Evolutionary conservation across 53 echinoderm and acorn worm genomes (phyloP).

Genomic region (Astropecten irregularis): DNA sequence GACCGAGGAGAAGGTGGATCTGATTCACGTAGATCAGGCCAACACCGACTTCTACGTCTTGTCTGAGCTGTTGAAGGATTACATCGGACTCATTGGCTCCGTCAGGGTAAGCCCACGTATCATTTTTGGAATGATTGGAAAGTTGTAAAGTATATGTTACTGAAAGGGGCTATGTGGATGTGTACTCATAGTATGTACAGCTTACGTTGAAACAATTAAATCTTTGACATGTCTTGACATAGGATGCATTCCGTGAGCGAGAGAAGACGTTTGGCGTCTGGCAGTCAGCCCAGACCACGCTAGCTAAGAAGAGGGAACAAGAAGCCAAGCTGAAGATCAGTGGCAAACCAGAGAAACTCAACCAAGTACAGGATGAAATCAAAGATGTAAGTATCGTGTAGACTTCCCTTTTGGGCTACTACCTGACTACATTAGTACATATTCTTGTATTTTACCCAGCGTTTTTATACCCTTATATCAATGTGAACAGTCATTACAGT

Average conservation of each 20-base stretch:
- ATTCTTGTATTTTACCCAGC: background rate
- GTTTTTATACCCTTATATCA: too few species aligned
- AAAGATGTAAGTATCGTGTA: constrained; percentile 81
- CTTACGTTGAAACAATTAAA: too few species aligned
- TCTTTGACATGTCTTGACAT: too few species aligned
- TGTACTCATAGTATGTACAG: too few species aligned
- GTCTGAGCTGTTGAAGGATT: constrained; percentile 95
- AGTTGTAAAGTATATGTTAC: background rate
- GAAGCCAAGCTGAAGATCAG: constrained; percentile 91
- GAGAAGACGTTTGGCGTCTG: constrained; percentile 85
- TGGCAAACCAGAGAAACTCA: constrained; percentile 91
- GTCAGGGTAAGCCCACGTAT: constrained; percentile 78
- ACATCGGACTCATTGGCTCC: constrained; percentile 93
- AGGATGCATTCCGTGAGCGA: constrained; percentile 98
- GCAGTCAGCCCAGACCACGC: constrained; percentile 86
- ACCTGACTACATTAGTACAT: background rate
- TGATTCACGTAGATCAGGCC: constrained; percentile 83
- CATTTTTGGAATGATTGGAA: background rate
- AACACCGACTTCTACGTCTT: constrained; percentile 98
- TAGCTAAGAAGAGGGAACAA: constrained; percentile 88
- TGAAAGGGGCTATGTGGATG: too few species aligned
- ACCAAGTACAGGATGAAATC: constrained; percentile 92
- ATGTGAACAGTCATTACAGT: too few species aligned
- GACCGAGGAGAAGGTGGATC: constrained; percentile 95
- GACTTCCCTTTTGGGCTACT: too few species aligned